Conservation (phyloP, 2,797 vertebrate genomes). For the Peromyscus attwateri region DNA sequence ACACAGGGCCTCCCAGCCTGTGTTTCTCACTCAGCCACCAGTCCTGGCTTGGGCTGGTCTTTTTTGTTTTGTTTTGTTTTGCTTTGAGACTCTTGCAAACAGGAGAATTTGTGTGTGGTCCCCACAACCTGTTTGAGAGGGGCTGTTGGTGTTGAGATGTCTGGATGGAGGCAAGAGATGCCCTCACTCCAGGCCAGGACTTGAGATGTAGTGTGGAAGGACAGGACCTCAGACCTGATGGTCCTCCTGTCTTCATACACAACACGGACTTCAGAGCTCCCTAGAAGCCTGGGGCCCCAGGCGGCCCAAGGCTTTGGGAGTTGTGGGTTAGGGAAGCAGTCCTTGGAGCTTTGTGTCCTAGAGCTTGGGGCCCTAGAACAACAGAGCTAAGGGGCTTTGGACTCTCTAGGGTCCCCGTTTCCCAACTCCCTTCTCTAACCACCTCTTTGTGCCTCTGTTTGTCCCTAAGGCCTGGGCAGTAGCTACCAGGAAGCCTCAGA, state of each 20-base stretch:
- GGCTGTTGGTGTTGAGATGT: conserved; percentile 21
- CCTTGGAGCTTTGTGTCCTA: conserved; percentile 22
- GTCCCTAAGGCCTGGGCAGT: not conserved
- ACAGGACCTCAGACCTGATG: not conserved
- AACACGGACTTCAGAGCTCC: not conserved
- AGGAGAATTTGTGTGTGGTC: not conserved
- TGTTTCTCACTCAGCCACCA: not conserved
- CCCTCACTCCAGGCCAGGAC: not conserved
- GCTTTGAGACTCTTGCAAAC: not conserved
- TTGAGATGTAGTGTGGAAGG: not conserved
- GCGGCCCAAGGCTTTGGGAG: not conserved
- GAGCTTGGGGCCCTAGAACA: not conserved
- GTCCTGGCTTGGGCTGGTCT: not conserved
- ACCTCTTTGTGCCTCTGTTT: not conserved
- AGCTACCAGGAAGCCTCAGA: not conserved
- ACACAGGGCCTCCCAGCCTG: not conserved
- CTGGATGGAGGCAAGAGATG: not conserved
- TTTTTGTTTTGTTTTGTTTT: not conserved
- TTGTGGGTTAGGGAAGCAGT: not conserved
- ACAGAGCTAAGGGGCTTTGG: not conserved
- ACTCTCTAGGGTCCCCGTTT: conserved; percentile 22
- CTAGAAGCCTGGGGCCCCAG: not conserved
- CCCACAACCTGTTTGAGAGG: not conserved
- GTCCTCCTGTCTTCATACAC: not conserved
- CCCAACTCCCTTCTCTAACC: not conserved